A percentile compares a stretch with the other conserved stretches of the same genome.
Evolutionary conservation across 2,888 invertebrate species (phyloP).

Genomic region (Homarus gammarus): DNA sequence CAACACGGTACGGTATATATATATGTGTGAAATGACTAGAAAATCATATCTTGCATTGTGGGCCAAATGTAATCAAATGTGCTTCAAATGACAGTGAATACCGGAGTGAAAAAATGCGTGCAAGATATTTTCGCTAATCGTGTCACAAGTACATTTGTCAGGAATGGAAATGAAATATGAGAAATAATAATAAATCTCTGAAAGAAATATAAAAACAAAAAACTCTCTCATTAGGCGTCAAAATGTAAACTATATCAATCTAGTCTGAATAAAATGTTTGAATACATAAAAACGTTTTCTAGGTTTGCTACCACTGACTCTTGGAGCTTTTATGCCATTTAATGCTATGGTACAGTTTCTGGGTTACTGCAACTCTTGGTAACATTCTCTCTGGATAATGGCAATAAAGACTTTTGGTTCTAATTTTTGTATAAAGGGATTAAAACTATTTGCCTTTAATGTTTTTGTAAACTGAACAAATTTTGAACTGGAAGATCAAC

Average conservation of each 20-base stretch:
- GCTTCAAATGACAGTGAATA: background rate
- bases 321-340: background rate
- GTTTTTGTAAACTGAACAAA: no score
- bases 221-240: background rate
- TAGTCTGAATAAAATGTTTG: background rate
- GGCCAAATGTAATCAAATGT: background rate
- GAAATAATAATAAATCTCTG: constrained; percentile 18
- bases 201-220: constrained; percentile 10
- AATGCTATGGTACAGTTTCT: background rate
- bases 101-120: background rate
- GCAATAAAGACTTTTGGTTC: background rate
- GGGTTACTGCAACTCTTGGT: background rate
- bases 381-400: background rate
- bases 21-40: constrained; percentile 15
- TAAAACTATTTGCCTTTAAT: background rate
- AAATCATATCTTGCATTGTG: background rate
- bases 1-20: constrained; percentile 10
- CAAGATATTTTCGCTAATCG: constrained; percentile 9
- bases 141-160: background rate
- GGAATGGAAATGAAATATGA: background rate
- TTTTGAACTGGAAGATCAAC: no score
- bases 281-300: background rate
- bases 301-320: background rate
- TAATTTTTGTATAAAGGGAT: background rate
- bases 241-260: background rate